phyloP scores from a whole-genome alignment of 2,888 invertebrate genomes.

The Dolichopus griseipennis region DNA sequence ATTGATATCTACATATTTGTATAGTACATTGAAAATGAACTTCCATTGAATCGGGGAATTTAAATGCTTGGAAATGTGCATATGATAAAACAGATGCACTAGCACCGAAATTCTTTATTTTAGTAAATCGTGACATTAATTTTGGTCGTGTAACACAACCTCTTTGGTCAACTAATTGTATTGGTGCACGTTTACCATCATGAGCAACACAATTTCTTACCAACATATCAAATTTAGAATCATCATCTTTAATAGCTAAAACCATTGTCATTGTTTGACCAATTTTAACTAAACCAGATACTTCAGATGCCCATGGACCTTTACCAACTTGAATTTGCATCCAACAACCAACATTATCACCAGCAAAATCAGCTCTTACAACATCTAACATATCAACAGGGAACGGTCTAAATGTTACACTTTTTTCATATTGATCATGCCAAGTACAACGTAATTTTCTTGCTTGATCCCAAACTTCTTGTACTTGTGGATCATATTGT shows the following conservation, averaged over 20 bases:
- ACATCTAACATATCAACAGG: slow-evolving; percentile 93
- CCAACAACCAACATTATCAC: slow-evolving; percentile 94
- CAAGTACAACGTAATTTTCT: slow-evolving; percentile 85
- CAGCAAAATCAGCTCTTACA: slow-evolving; percentile 88
- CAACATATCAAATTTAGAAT: slow-evolving; percentile 90
- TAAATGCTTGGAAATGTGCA: slow-evolving; percentile 91
- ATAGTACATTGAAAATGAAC: slow-evolving; percentile 94
- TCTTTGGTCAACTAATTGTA: slow-evolving; percentile 84
- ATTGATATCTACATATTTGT: slow-evolving; percentile 86
- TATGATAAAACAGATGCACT: slow-evolving; percentile 86
- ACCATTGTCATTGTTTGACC: slow-evolving; percentile 98
- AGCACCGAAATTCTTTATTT: slow-evolving; percentile 91
- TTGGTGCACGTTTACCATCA: slow-evolving; percentile 87
- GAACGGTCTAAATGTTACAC: slow-evolving; percentile 88
- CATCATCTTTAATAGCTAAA: slow-evolving; percentile 87
- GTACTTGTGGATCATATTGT: slow-evolving; percentile 87
- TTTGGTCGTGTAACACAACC: slow-evolving; percentile 89
- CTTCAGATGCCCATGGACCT: slow-evolving; percentile 92
- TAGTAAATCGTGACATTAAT: slow-evolving; percentile 86
- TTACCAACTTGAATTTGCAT: slow-evolving; percentile 95
- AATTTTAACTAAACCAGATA: slow-evolving; percentile 86
- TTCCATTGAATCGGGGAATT: slow-evolving; percentile 94
- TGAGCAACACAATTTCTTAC: slow-evolving; percentile 91
- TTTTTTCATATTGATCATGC: slow-evolving; percentile 93
- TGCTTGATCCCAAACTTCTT: slow-evolving; percentile 94